phyloP scores from a whole-genome alignment of 2,797 vertebrate species.

The Rachycentron canadum region DNA sequence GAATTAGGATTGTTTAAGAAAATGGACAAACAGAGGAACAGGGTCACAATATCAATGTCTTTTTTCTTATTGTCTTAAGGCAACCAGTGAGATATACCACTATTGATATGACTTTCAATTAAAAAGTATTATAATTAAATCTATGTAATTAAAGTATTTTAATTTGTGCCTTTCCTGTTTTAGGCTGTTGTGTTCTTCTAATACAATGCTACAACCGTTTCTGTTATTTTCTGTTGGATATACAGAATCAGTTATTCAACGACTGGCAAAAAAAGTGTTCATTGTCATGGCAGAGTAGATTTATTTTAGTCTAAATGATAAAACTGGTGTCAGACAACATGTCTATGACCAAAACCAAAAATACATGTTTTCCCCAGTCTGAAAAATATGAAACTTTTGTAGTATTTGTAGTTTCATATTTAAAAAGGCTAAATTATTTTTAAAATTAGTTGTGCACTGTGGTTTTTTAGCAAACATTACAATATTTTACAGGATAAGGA shows the following conservation, averaged over 20 bases:
- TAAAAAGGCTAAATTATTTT: neutral
- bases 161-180: neutral
- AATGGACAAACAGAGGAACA: neutral
- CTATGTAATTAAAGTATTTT: too few species aligned
- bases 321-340: neutral
- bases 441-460: neutral
- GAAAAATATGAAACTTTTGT: too few species aligned
- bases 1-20: slow-evolving; percentile 26
- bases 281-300: neutral
- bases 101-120: neutral
- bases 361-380: neutral
- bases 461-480: neutral
- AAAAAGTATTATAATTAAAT: too few species aligned
- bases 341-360: neutral
- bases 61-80: neutral
- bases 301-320: neutral
- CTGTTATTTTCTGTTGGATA: neutral
- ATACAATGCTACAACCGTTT: neutral
- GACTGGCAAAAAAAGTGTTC: neutral
- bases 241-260: neutral
- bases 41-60: neutral
- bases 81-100: neutral
- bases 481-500: neutral
- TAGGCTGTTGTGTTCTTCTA: neutral
- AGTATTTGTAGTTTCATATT: neutral